A percentile compares a stretch with the other conserved stretches of the same genome.
phyloP scores from a whole-genome alignment of 1,140 invertebrate genomes.

The Scaptomyza graminum region DNA sequence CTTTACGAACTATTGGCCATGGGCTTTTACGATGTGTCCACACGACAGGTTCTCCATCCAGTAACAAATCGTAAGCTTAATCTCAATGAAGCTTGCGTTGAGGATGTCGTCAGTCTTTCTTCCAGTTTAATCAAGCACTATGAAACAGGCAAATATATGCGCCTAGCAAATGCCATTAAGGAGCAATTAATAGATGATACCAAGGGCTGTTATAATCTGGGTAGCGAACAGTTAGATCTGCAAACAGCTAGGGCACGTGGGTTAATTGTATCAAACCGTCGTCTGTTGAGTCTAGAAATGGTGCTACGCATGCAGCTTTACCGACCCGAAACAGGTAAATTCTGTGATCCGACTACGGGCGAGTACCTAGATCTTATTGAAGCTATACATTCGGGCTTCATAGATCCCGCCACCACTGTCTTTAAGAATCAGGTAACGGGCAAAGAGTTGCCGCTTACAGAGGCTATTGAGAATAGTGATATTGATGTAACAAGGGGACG shows the following conservation, averaged over 20 bases:
- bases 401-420: slow-evolving; percentile 91
- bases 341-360: slow-evolving; percentile 90
- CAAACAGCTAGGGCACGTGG: slow-evolving; percentile 89
- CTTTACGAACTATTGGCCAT: slow-evolving; percentile 93
- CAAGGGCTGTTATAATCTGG: slow-evolving; percentile 88
- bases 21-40: slow-evolving; percentile 90
- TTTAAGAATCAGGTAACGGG: slow-evolving; percentile 90
- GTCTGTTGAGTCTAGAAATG: slow-evolving; percentile 90
- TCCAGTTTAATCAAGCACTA: slow-evolving; percentile 91
- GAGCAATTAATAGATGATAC: slow-evolving; percentile 90
- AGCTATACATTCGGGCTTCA: slow-evolving; percentile 89
- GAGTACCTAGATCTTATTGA: slow-evolving; percentile 89
- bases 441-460: slow-evolving; percentile 88
- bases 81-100: slow-evolving; percentile 90
- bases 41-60: slow-evolving; percentile 92
- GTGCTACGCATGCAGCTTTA: slow-evolving; percentile 91
- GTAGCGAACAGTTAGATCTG: slow-evolving; percentile 87
- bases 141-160: slow-evolving; percentile 88
- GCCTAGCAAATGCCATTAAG: slow-evolving; percentile 90
- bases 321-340: slow-evolving; percentile 90
- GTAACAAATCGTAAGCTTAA: slow-evolving; percentile 90
- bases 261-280: slow-evolving; percentile 89
- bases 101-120: slow-evolving; percentile 92
- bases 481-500: slow-evolving; percentile 90
- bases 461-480: slow-evolving; percentile 91